Conservation (phyloP, 2,113 vertebrate species). For the Laterallus jamaicensis region DNA sequence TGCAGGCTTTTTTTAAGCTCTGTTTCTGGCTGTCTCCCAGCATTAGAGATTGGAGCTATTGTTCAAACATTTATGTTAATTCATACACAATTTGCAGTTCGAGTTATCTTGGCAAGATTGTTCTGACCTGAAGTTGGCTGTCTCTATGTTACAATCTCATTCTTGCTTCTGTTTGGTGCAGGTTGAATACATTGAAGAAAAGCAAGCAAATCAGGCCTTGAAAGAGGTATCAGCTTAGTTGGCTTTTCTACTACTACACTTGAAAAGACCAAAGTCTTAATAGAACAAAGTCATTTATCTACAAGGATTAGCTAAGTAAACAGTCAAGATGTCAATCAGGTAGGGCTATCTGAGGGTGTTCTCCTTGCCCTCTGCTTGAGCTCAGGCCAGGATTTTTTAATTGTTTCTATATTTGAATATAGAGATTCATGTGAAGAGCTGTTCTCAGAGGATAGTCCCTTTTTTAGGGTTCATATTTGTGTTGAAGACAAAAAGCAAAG, state of each 20-base stretch:
- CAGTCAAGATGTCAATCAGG: background rate
- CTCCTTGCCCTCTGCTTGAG: background rate
- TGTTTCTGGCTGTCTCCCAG: background rate
- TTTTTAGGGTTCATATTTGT: background rate
- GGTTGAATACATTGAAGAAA: conserved; percentile 74
- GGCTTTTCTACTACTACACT: background rate
- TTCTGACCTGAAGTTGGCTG: background rate
- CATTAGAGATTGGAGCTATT: background rate
- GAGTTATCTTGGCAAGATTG: background rate
- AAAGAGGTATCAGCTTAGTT: conserved; percentile 60
- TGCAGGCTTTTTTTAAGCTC: accelerated
- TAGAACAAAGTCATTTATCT: background rate
- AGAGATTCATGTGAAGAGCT: background rate
- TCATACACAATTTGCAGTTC: background rate
- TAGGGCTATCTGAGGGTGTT: background rate
- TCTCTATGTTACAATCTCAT: background rate
- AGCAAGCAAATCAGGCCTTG: conserved; percentile 58
- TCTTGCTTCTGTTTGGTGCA: background rate
- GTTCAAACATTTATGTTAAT: background rate
- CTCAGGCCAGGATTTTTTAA: background rate
- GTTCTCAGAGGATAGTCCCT: background rate
- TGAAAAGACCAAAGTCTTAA: background rate
- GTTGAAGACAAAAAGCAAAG: background rate
- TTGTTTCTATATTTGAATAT: background rate
- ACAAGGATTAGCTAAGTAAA: background rate